Evolutionary conservation across 2,797 vertebrate genomes (phyloP).

Genomic region (Thalassophryne amazonica): DNA sequence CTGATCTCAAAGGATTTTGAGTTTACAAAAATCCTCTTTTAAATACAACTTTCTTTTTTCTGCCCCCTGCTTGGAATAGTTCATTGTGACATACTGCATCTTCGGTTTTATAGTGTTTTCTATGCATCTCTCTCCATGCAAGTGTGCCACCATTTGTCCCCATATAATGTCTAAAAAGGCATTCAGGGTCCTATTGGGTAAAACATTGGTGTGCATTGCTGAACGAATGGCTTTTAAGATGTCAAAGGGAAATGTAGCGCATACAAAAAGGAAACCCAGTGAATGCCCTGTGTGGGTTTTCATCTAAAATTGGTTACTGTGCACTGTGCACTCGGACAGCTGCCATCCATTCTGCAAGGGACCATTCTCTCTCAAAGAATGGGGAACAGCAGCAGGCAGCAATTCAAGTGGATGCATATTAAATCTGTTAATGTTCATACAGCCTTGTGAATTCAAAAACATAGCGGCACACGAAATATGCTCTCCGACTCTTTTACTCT

Average conservation of each 20-base stretch:
- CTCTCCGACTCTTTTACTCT: too few relatives aligned
- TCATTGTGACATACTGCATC: constrained; percentile 25
- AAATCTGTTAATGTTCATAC: constrained; percentile 27
- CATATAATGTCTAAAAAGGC: constrained; percentile 54
- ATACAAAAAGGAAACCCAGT: constrained; percentile 40
- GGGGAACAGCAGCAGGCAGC: constrained; percentile 19
- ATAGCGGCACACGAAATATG: not conserved
- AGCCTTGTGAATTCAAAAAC: constrained; percentile 14
- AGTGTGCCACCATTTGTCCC: constrained; percentile 31
- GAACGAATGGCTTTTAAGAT: constrained; percentile 74
- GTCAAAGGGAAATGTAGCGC: constrained; percentile 61
- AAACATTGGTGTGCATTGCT: constrained; percentile 62
- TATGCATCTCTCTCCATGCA: constrained; percentile 24
- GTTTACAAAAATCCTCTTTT: constrained; percentile 23
- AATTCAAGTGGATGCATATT: constrained; percentile 42
- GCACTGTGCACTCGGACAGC: constrained; percentile 34
- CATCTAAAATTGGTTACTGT: constrained; percentile 50
- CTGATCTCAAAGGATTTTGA: constrained; percentile 21
- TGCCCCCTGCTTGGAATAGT: not conserved
- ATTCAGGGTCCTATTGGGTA: constrained; percentile 48
- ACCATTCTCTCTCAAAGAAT: constrained; percentile 11
- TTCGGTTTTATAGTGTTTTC: constrained; percentile 19
- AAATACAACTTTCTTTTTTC: not conserved
- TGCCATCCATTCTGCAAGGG: constrained; percentile 36
- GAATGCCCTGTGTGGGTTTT: constrained; percentile 51